phyloP scores from a whole-genome alignment of 2,888 invertebrate genomes.

The Anthrax anthrax region DNA sequence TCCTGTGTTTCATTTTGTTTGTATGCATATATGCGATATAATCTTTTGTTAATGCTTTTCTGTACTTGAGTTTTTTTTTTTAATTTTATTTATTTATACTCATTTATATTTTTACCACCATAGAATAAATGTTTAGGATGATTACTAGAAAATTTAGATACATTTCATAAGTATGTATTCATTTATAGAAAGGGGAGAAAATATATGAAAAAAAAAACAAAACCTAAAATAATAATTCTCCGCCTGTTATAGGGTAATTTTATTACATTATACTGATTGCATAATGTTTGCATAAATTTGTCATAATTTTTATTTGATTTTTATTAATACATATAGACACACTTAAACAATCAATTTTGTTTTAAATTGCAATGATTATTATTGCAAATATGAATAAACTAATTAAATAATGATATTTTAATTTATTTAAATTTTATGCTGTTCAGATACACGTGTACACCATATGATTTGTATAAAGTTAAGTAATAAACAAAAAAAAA shows the following conservation, averaged over 20 bases:
- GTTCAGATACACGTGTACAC: too few relatives aligned
- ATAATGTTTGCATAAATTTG: slow-evolving; percentile 14
- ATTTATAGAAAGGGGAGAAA: not conserved
- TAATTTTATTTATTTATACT: not conserved
- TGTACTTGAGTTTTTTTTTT: slow-evolving; percentile 4
- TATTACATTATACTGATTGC: not conserved
- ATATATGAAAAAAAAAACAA: not conserved
- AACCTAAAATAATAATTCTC: not conserved
- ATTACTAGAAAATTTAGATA: too few relatives aligned
- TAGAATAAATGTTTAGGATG: too few relatives aligned
- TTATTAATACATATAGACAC: not conserved
- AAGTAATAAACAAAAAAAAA: too few relatives aligned
- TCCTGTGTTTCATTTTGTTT: too few relatives aligned
- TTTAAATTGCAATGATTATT: too few relatives aligned
- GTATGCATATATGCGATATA: not conserved
- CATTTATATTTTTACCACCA: too few relatives aligned
- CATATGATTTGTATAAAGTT: too few relatives aligned
- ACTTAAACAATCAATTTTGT: too few relatives aligned
- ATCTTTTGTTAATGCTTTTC: slow-evolving; percentile 6
- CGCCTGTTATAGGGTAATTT: not conserved
- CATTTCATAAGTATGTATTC: not conserved
- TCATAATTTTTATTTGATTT: slow-evolving; percentile 13
- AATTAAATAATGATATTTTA: too few relatives aligned
- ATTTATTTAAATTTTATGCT: too few relatives aligned
- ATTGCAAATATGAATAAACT: too few relatives aligned